These are phyloP conservation scores for Seriola quinqueradiata DNA, from an alignment of 2,113 vertebrate species.

Conservation along the genomic window DNA sequence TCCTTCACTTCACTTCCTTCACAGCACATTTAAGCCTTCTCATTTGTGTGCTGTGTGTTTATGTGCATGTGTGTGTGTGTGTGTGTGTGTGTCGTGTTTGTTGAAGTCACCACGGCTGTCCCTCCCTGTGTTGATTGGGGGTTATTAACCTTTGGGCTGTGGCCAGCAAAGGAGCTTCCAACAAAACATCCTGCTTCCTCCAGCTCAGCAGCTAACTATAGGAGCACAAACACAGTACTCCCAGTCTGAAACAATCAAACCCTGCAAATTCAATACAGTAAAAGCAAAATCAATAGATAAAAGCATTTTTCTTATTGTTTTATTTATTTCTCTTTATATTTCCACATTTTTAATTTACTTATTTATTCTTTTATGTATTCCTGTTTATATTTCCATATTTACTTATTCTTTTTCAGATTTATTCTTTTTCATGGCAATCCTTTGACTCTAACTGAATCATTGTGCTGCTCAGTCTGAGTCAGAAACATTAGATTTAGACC, in stretches of 20 bases:
- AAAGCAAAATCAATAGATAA: too few species aligned
- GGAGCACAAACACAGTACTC: slow-evolving; percentile 8
- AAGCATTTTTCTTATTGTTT: too few species aligned
- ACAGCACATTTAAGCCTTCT: not conserved
- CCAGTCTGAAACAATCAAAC: not conserved
- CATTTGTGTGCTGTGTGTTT: not conserved
- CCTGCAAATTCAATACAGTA: too few species aligned
- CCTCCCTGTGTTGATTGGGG: slow-evolving; percentile 36
- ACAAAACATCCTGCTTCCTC: slow-evolving; percentile 72
- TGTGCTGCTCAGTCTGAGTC: too few species aligned
- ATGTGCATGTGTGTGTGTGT: not conserved
- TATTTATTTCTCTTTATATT: too few species aligned
- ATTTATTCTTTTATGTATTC: too few species aligned
- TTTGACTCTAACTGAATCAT: too few species aligned
- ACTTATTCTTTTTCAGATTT: too few species aligned
- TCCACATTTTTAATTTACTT: too few species aligned
- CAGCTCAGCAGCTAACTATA: slow-evolving; percentile 49
- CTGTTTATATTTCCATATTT: too few species aligned
- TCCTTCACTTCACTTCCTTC: not conserved
- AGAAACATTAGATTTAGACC: too few species aligned
- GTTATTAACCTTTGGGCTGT: slow-evolving; percentile 59
- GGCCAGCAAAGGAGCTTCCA: slow-evolving; percentile 49
- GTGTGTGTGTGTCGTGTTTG: not conserved
- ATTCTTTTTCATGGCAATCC: too few species aligned
- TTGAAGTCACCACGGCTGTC: slow-evolving; percentile 2